phyloP scores from a whole-genome alignment of 2,888 invertebrate genomes.

The Brachylomia viminalis region DNA sequence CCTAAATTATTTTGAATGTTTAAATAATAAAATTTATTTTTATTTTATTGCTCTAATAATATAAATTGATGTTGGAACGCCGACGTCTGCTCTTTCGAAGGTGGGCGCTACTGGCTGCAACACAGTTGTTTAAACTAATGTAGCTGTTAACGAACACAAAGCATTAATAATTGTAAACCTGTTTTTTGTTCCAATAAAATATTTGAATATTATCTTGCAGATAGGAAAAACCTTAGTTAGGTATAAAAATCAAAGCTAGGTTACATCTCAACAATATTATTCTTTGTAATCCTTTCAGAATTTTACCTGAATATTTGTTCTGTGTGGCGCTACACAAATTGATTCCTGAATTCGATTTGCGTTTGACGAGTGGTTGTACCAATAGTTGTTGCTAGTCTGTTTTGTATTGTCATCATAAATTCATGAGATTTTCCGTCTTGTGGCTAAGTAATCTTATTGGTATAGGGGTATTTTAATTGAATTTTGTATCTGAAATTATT shows the following conservation, averaged over 20 bases:
- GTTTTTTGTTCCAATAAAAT: no score
- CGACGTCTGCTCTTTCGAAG: no score
- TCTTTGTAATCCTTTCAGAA: conserved; percentile 76
- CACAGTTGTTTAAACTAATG: no score
- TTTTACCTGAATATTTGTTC: conserved; percentile 85
- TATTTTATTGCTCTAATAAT: no score
- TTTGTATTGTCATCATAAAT: conserved; percentile 40
- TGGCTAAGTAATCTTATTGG: conserved; percentile 39
- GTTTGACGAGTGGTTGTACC: conserved; percentile 68
- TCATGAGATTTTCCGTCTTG: conserved; percentile 43
- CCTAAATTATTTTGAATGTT: no score
- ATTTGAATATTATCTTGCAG: not conserved
- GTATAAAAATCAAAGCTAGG: not conserved
- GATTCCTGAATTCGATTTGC: conserved; percentile 82
- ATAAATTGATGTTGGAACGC: no score
- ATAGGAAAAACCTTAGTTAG: not conserved
- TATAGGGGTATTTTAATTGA: conserved; percentile 38
- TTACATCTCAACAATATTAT: conserved; percentile 29
- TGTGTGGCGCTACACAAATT: conserved; percentile 79
- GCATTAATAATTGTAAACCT: no score
- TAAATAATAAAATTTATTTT: no score
- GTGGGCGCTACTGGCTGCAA: no score
- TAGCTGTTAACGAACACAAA: no score
- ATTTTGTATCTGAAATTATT: not conserved
- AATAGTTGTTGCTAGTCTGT: conserved; percentile 54